Conservation (phyloP, 2,797 vertebrate species). For the Helarctos malayanus region DNA sequence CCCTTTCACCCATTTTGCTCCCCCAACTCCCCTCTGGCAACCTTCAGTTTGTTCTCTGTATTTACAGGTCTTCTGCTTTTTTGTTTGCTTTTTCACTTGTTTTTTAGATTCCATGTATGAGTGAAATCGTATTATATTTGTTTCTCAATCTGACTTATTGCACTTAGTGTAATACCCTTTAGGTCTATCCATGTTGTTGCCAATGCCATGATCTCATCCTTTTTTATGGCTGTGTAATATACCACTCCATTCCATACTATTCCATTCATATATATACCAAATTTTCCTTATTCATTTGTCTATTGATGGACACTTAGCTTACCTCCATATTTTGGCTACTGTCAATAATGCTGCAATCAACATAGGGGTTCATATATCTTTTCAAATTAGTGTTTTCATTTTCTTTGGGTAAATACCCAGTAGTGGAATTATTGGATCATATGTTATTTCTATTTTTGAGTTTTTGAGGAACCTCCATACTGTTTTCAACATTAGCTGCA, state of each 20-base stretch:
- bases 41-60: not conserved
- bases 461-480: not conserved
- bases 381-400: not conserved
- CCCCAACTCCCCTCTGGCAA: not conserved
- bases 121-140: not conserved
- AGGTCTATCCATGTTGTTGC: not conserved
- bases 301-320: not conserved
- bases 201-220: not conserved
- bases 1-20: not conserved
- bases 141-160: not conserved
- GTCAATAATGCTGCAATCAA: not conserved
- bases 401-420: not conserved
- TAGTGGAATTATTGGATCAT: not conserved
- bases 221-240: not conserved
- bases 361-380: not conserved
- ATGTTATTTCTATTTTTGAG: not conserved
- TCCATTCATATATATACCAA: not conserved
- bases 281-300: not conserved
- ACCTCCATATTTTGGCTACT: not conserved
- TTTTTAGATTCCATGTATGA: not conserved
- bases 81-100: not conserved
- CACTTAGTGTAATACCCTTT: not conserved
- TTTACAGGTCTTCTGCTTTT: not conserved
- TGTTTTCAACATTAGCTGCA: not conserved
- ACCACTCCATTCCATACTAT: not conserved